Evolutionary conservation across 2,888 invertebrate genomes (phyloP).

Genomic region (Ophonus ardosiacus): DNA sequence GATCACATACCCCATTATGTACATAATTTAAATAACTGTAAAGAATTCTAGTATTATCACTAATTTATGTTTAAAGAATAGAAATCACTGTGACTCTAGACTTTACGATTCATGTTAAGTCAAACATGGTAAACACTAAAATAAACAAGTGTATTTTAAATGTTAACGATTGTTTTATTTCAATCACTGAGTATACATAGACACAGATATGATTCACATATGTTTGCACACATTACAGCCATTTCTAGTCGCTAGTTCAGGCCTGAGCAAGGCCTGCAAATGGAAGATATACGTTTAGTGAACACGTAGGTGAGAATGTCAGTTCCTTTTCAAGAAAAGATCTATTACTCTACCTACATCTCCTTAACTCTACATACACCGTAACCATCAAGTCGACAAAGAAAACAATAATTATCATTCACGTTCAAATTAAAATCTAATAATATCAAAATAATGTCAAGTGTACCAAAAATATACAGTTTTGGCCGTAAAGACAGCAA

Average conservation of each 20-base stretch:
- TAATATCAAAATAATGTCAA: background rate
- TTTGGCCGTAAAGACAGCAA: too few species aligned
- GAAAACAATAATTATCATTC: background rate
- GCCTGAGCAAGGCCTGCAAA: slow-evolving; percentile 51
- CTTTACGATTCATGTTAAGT: slow-evolving; percentile 70
- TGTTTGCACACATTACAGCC: slow-evolving; percentile 58
- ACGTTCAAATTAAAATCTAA: background rate
- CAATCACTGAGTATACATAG: slow-evolving; percentile 53
- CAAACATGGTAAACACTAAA: slow-evolving; percentile 71
- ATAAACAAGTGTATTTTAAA: slow-evolving; percentile 73
- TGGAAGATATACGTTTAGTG: slow-evolving; percentile 63
- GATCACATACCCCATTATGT: slow-evolving; percentile 28
- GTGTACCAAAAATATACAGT: background rate
- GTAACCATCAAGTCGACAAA: background rate
- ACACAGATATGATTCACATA: slow-evolving; percentile 64
- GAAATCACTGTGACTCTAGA: slow-evolving; percentile 62
- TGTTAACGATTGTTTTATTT: slow-evolving; percentile 57
- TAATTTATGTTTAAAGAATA: slow-evolving; percentile 63
- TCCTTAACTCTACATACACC: background rate
- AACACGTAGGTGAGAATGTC: slow-evolving; percentile 62
- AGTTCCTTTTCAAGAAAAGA: slow-evolving; percentile 56
- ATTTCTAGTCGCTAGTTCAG: slow-evolving; percentile 59
- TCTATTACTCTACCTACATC: slow-evolving; percentile 48
- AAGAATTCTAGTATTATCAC: slow-evolving; percentile 58
- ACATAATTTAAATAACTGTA: slow-evolving; percentile 63